A percentile compares a stretch with the other conserved stretches of the same genome.
Evolutionary conservation across 2,888 invertebrate genomes (phyloP).

Genomic region (Caenorhabditis sp.): DNA sequence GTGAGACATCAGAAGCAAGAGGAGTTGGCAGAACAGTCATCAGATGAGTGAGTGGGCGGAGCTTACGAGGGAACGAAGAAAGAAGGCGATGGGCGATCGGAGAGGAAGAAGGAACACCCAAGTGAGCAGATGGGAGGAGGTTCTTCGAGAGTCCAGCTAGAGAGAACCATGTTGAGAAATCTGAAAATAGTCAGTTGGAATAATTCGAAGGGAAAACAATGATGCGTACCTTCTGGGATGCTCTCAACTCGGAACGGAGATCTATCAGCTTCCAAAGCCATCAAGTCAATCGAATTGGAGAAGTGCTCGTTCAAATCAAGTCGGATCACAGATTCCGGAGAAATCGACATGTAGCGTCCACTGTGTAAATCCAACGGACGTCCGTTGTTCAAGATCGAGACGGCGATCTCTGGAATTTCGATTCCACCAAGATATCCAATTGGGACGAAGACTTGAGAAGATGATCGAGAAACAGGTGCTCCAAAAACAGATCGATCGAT

Average conservation of each 20-base stretch:
- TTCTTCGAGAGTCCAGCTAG: slow-evolving; percentile 60
- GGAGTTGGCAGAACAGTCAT: slow-evolving; percentile 45
- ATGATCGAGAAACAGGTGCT: slow-evolving; percentile 7
- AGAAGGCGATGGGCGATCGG: slow-evolving; percentile 57
- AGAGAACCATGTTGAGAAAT: slow-evolving; percentile 67
- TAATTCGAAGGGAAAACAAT: neutral
- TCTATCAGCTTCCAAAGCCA: slow-evolving; percentile 56
- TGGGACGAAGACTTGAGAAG: slow-evolving; percentile 50
- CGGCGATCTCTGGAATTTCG: slow-evolving; percentile 62
- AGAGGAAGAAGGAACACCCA: slow-evolving; percentile 46
- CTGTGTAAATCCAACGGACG: slow-evolving; percentile 65
- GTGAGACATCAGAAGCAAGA: slow-evolving; percentile 41
- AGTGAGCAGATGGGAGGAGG: slow-evolving; percentile 59
- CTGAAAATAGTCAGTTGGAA: slow-evolving; percentile 50
- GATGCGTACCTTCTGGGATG: slow-evolving; percentile 46
- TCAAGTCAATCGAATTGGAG: slow-evolving; percentile 42
- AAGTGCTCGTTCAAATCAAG: slow-evolving; percentile 45
- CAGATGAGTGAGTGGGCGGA: slow-evolving; percentile 54
- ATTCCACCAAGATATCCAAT: slow-evolving; percentile 68
- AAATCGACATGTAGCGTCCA: slow-evolving; percentile 68
- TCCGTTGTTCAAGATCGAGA: slow-evolving; percentile 61
- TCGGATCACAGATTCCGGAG: slow-evolving; percentile 36
- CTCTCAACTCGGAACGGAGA: slow-evolving; percentile 42
- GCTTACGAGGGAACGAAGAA: slow-evolving; percentile 55
- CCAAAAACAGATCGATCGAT: slow-evolving; percentile 56